Conservation (phyloP, 2,113 vertebrate species). For the Peromyscus leucopus region DNA sequence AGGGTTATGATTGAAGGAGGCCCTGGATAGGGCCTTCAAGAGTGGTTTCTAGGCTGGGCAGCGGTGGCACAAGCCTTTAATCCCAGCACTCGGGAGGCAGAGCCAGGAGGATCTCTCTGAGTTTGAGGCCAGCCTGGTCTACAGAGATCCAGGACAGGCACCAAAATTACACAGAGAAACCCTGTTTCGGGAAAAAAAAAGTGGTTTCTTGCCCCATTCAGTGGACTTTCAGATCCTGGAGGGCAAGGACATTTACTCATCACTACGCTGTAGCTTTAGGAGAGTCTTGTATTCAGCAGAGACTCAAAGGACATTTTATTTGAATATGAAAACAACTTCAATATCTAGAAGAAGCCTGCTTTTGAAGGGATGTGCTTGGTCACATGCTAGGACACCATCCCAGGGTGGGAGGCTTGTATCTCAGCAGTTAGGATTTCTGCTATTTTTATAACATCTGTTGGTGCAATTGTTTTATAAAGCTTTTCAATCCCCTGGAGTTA, state of each 20-base stretch:
- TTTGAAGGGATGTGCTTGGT: not conserved
- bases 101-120: too few species aligned
- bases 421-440: not conserved
- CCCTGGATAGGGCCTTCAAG: not conserved
- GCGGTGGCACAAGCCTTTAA: too few species aligned
- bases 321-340: not conserved
- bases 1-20: not conserved
- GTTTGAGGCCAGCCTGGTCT: too few species aligned
- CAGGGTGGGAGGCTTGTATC: not conserved
- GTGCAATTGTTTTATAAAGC: not conserved
- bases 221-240: not conserved
- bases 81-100: too few species aligned
- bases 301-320: not conserved
- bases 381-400: accelerated
- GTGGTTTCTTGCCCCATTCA: not conserved
- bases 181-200: too few species aligned
- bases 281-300: not conserved
- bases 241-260: not conserved
- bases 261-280: not conserved
- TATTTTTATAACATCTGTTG: not conserved
- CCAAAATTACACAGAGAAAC: too few species aligned
- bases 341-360: not conserved
- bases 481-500: not conserved
- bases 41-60: too few species aligned
- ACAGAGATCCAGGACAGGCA: too few species aligned